Percentiles rank a stretch among this genome's conserved stretches.
phyloP scores from a whole-genome alignment of 2,888 invertebrate species.

The Laothoe populi region DNA sequence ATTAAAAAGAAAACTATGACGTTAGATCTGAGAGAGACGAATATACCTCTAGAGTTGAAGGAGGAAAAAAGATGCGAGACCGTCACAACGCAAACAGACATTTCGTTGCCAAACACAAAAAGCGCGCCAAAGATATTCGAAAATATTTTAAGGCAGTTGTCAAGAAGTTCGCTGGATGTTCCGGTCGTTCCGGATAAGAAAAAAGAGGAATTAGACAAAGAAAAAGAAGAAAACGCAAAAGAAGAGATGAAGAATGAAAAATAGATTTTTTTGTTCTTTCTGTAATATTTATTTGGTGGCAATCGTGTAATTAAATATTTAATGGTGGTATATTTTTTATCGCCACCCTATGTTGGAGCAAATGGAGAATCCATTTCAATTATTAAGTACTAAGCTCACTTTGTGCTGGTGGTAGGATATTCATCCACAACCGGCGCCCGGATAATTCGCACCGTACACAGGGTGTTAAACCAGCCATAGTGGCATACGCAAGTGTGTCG shows the following conservation, averaged over 20 bases:
- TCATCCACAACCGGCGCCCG: too few species aligned
- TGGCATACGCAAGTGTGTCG: too few species aligned
- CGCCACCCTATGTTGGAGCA: too few species aligned
- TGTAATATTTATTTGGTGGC: too few species aligned
- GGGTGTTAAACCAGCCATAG: too few species aligned
- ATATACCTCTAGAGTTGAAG: slow-evolving; percentile 55
- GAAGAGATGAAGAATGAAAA: slow-evolving; percentile 11
- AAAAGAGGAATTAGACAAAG: slow-evolving; percentile 22
- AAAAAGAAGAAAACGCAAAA: slow-evolving; percentile 24
- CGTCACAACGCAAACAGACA: slow-evolving; percentile 76
- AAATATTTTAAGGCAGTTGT: slow-evolving; percentile 72
- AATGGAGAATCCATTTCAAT: too few species aligned
- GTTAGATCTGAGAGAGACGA: slow-evolving; percentile 67
- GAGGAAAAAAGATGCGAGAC: slow-evolving; percentile 64
- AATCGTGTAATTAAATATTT: too few species aligned
- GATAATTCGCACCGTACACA: too few species aligned
- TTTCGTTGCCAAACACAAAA: slow-evolving; percentile 76
- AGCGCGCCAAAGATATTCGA: slow-evolving; percentile 80
- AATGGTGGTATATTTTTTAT: too few species aligned
- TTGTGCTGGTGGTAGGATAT: too few species aligned
- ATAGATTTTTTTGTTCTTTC: not conserved
- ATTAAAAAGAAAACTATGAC: slow-evolving; percentile 64
- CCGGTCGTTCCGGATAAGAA: slow-evolving; percentile 27
- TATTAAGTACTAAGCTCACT: too few species aligned
- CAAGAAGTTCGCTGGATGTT: slow-evolving; percentile 69